A percentile compares a stretch with the other conserved stretches of the same genome.
Evolutionary conservation across 1,140 invertebrate species (phyloP).

Genomic region (Fragariocoptes setiger): DNA sequence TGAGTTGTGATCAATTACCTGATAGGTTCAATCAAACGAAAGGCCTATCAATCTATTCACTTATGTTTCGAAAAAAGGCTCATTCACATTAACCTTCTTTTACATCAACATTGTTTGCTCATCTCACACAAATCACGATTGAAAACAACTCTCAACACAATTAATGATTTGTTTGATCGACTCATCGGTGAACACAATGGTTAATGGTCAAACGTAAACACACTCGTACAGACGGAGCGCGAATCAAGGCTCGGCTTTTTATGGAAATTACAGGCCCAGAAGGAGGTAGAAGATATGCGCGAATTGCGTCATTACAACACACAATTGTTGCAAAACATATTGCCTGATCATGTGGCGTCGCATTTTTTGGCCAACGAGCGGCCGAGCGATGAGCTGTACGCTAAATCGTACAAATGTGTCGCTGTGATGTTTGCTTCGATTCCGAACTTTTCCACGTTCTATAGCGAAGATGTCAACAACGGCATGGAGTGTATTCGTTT

Average conservation of each 20-base stretch:
- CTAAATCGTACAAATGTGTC: slow-evolving; percentile 61
- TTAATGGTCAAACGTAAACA: too few relatives aligned
- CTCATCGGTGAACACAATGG: too few relatives aligned
- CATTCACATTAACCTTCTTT: too few relatives aligned
- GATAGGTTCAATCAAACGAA: too few relatives aligned
- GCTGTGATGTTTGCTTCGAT: slow-evolving; percentile 93
- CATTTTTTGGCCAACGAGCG: slow-evolving; percentile 53
- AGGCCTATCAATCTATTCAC: too few relatives aligned
- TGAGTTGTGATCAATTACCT: too few relatives aligned
- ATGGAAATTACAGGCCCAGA: slow-evolving; percentile 71
- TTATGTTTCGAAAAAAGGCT: too few relatives aligned
- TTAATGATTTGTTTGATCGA: too few relatives aligned
- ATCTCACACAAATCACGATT: background rate
- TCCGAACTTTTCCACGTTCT: slow-evolving; percentile 92
- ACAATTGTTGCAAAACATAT: slow-evolving; percentile 28
- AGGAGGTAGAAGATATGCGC: slow-evolving; percentile 61
- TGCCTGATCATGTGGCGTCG: slow-evolving; percentile 74
- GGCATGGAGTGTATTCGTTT: slow-evolving; percentile 87
- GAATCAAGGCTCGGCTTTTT: slow-evolving; percentile 62
- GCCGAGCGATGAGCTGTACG: slow-evolving; percentile 64
- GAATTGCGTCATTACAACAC: slow-evolving; percentile 52
- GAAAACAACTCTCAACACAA: too few relatives aligned
- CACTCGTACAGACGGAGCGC: slow-evolving; percentile 26
- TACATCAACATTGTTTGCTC: background rate
- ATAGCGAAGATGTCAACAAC: slow-evolving; percentile 82